phyloP scores from a whole-genome alignment of 35 echinoderm and acorn worm genomes.

The Strongylocentrotus purpuratus region DNA sequence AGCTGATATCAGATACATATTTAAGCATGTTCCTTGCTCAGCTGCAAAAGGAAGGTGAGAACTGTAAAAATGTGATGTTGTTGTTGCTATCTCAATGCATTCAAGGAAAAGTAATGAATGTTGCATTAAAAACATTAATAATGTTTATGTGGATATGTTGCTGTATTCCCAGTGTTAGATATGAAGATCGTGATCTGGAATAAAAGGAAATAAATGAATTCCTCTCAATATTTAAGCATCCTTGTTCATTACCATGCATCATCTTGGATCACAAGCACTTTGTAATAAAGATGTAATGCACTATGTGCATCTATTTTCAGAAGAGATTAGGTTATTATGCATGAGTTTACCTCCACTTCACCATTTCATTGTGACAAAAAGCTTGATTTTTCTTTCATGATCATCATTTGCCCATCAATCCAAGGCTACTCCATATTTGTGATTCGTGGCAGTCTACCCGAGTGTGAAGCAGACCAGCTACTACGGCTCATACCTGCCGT shows the following conservation, averaged over 20 bases:
- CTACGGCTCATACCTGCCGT: slow-evolving; percentile 71
- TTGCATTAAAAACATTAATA: neutral
- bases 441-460: slow-evolving; percentile 79
- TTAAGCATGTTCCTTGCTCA: slow-evolving; percentile 97
- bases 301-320: no score
- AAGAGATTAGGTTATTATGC: no score
- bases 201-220: neutral
- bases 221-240: neutral
- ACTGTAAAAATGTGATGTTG: neutral
- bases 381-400: neutral
- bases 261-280: neutral
- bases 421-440: slow-evolving; percentile 99
- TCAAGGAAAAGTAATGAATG: neutral
- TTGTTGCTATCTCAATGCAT: neutral
- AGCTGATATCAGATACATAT: slow-evolving; percentile 93
- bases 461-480: slow-evolving; percentile 80
- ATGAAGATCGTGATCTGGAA: neutral
- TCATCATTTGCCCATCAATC: neutral
- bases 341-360: no score
- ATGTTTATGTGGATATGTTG: no score
- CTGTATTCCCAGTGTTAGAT: no score
- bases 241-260: no score
- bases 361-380: neutral
- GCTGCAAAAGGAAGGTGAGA: slow-evolving; percentile 82
- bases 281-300: neutral